Conservation (phyloP, 2,888 invertebrate genomes). For the Drosophila antonietae region DNA sequence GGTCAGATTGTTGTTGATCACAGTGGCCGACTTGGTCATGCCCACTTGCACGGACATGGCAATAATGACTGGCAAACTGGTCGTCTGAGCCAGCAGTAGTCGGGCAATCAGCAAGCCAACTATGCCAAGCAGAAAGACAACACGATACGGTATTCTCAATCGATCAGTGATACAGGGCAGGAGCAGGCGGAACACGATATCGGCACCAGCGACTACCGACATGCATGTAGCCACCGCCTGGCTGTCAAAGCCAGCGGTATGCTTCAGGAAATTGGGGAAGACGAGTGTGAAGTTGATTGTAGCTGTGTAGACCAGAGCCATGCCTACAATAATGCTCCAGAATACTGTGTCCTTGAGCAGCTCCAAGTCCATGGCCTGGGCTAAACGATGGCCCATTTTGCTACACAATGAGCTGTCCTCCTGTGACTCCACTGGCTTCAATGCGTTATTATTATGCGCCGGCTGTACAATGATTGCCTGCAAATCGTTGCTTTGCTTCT, state of each 20-base stretch:
- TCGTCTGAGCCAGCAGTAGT: constrained; percentile 87
- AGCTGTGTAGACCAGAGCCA: constrained; percentile 88
- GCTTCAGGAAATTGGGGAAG: constrained; percentile 88
- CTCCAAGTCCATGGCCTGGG: constrained; percentile 87
- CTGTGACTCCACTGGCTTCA: neutral
- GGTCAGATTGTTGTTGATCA: constrained; percentile 90
- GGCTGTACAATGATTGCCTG: constrained; percentile 50
- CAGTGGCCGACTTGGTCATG: constrained; percentile 89
- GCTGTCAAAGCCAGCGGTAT: constrained; percentile 83
- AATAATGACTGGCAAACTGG: constrained; percentile 85
- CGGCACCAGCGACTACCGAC: constrained; percentile 89
- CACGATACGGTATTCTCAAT: constrained; percentile 87
- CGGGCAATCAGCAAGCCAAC: constrained; percentile 86
- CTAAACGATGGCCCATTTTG: constrained; percentile 80
- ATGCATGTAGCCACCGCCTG: constrained; percentile 88
- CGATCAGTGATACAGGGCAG: constrained; percentile 88
- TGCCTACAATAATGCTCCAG: constrained; percentile 88
- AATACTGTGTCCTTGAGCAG: constrained; percentile 88
- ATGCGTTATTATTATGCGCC: neutral
- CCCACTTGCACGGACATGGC: constrained; percentile 87
- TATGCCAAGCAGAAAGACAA: constrained; percentile 88
- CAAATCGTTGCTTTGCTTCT: constrained; percentile 42
- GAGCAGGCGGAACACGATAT: constrained; percentile 88
- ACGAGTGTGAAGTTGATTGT: constrained; percentile 90
- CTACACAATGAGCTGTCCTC: constrained; percentile 54